phyloP scores from a whole-genome alignment of 2,797 vertebrate genomes.

The Cephalopachus bancanus region DNA sequence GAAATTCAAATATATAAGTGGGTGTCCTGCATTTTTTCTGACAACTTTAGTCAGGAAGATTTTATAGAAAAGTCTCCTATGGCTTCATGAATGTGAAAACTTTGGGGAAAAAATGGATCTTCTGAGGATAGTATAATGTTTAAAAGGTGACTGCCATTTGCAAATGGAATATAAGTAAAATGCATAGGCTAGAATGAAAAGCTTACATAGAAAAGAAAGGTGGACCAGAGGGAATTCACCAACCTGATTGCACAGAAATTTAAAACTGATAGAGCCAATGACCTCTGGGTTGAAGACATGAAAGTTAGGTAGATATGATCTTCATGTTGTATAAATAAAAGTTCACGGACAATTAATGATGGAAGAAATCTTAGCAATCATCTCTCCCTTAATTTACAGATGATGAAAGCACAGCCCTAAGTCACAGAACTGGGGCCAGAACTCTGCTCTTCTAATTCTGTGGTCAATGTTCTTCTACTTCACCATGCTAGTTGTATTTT shows the following conservation, averaged over 20 bases:
- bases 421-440: constrained; percentile 50
- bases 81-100: background rate
- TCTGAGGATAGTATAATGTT: background rate
- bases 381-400: constrained; percentile 69
- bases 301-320: constrained; percentile 76
- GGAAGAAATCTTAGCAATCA: constrained; percentile 77
- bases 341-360: constrained; percentile 76
- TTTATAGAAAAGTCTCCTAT: background rate
- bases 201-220: background rate
- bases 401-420: constrained; percentile 62
- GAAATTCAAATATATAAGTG: constrained; percentile 56
- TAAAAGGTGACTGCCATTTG: background rate
- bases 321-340: constrained; percentile 69
- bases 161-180: background rate
- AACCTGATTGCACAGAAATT: constrained; percentile 64
- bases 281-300: constrained; percentile 71
- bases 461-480: constrained; percentile 52
- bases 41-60: background rate
- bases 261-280: constrained; percentile 66
- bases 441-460: constrained; percentile 54
- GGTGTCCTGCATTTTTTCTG: background rate
- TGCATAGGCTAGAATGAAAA: background rate
- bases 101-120: constrained; percentile 8
- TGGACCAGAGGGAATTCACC: constrained; percentile 22
- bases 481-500: background rate